Base-by-base conservation (phyloP, 2,113 vertebrate genomes). In the Athene cunicularia region DNA sequence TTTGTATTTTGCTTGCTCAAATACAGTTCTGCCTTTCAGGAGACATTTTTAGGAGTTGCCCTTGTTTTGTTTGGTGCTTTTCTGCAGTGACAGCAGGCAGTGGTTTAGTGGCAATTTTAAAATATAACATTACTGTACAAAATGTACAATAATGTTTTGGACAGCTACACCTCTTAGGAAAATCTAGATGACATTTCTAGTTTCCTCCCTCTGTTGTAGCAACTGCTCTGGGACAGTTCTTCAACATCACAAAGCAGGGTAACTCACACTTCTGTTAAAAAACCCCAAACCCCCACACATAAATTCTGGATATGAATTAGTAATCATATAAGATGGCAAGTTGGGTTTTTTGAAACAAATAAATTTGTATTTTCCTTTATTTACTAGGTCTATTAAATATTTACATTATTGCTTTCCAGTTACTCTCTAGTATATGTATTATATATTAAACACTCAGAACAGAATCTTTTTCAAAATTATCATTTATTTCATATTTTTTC, bases 51-150 rank as follows among this genome's bases (percentile, higher is more conserved):
- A 91, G 76, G 62, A 76, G 50, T 22, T 83, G 45, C 24, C 70
- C 94, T 86, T 88, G 68, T 41, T 93, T 89, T 82, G 35, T 64
- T n/a, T 47, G 37, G 14, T 81, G 87, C 26, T 81, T 87, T 97
- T 84, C 58, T 88, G 80, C 80, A 87, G 74, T 80, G 86, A 91
- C 55, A 97, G 80, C 76, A 87, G 85, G 82, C 4, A 2, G 45
- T 91, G 63, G 39, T 83, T 95, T 89, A 94, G 56, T 66, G 87
- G 62, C 53, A 91, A 70, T 89, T 97, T 91, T 58, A 88, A 94
- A 97, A 77, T 83, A 47, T 64, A 95, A 67, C 3, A 8, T 89
- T 81, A 85, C 33, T 67, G 59, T 71, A 56, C 47, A 94, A 94
- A 82, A 8, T 77, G 28, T 39, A 87, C 43, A 94, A n/a, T 58